Evolutionary conservation across 2,113 vertebrate species (phyloP), one percentile per base, ranked within the genome.

Genomic region (Rhizomys pruinosus): DNA sequence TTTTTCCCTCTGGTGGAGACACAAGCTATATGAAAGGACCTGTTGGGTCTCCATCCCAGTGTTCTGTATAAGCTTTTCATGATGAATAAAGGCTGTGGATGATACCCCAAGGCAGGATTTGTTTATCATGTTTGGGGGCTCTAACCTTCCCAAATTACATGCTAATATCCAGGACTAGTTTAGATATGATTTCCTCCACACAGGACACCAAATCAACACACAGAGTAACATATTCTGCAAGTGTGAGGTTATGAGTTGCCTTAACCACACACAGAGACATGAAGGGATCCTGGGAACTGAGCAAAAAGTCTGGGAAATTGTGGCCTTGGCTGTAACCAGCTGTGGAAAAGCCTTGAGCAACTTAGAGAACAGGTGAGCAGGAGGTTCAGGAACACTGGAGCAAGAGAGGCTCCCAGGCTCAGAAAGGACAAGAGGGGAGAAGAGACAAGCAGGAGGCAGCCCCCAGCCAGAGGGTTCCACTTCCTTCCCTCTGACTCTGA

Each of bases 191-290:
- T 68, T 55, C 39, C 6, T 69, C 37, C 6, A 44, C 42, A 34
- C 0, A 34, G 6, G 47, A 16, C 1, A 25, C 3, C 16, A 1
- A n/a, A 16, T 16, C 29, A n/a, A 27, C 23, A 20, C 2, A 16
- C 1, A 9, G 19, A 63, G 27, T 57, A 44, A 72, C 0, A 2
- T 8, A 19, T 34, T 44, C 64, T 68, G 27, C 27, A 52, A 92
- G 72, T 25, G 15, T 20, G 16, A 47, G 20, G 13, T 20, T 64
- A 32, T 17, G 68, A 44, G 22, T 34, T 74, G 39, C 22, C 34
- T n/a, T 32, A 8, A 39, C 27, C 37, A 82, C 15, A 59, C 47
- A 47, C 2, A 5, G 61, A 17, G 7, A 37, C n/a, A 10, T 25
- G 7, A n/a, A 69, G 42, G 32, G 37, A 29, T 3, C 10, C 3